These are phyloP conservation scores for Epinephelus coioides DNA, from an alignment of 2,797 vertebrate species.

Conservation along the genomic window DNA sequence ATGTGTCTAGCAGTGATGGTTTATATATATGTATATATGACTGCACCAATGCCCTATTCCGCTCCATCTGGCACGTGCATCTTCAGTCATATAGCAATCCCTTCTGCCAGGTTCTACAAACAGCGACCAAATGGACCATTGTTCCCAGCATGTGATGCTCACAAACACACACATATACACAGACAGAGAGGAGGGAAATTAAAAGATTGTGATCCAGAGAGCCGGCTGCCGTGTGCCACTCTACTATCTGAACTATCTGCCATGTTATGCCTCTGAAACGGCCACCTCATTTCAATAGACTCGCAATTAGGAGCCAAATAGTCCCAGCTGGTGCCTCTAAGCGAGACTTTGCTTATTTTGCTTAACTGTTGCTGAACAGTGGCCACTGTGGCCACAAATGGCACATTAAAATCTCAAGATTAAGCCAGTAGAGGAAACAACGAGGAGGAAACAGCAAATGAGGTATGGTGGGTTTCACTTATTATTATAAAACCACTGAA, in stretches of 20 bases:
- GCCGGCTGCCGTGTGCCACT: no score
- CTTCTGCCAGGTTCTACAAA: slow-evolving; percentile 14
- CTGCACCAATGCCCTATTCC: neutral
- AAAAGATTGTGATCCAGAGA: slow-evolving; percentile 2
- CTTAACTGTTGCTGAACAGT: neutral
- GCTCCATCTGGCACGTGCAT: slow-evolving; percentile 23
- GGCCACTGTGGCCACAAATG: neutral
- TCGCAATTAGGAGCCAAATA: neutral
- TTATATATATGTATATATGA: neutral
- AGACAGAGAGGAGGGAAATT: neutral
- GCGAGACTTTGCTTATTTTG: neutral
- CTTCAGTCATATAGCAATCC: slow-evolving; percentile 42
- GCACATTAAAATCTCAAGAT: neutral
- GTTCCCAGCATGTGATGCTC: neutral
- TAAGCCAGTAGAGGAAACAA: neutral
- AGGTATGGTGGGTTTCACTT: neutral
- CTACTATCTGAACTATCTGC: slow-evolving; percentile 7
- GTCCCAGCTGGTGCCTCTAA: neutral
- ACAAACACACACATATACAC: neutral
- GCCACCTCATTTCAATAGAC: neutral
- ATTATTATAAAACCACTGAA: neutral
- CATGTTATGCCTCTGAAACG: neutral
- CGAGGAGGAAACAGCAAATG: neutral
- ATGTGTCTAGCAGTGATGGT: neutral
- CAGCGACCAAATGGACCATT: slow-evolving; percentile 52